Evolutionary conservation across 2,113 vertebrate species (phyloP).

Genomic region (Tachysurus vachellii): DNA sequence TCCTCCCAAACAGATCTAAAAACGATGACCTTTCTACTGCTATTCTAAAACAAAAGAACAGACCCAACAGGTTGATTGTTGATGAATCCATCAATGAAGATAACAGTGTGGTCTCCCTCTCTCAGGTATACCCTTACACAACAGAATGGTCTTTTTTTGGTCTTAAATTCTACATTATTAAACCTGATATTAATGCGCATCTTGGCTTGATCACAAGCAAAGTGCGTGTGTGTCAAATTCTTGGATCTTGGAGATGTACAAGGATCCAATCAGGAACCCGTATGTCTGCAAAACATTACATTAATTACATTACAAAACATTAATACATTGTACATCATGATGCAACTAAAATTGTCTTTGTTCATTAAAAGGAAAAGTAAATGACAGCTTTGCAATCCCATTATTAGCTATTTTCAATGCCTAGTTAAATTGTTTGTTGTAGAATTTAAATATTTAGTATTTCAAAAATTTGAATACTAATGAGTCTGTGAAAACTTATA

Average conservation of each 20-base stretch:
- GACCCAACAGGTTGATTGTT: slow-evolving; percentile 96
- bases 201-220: not conserved
- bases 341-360: not conserved
- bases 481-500: not conserved
- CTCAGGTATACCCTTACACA: slow-evolving; percentile 79
- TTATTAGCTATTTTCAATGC: not conserved
- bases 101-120: slow-evolving; percentile 97
- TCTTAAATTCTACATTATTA: not conserved
- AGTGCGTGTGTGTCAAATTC: not conserved
- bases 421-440: not conserved
- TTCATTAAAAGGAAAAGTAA: not conserved
- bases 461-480: not conserved
- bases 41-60: slow-evolving; percentile 97
- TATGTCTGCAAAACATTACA: not conserved
- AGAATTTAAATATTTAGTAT: not conserved
- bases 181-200: not conserved
- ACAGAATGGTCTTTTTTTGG: not conserved
- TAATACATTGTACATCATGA: too few relatives aligned
- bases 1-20: slow-evolving; percentile 80
- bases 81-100: slow-evolving; percentile 99
- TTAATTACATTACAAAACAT: too few relatives aligned
- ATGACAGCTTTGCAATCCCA: not conserved
- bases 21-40: slow-evolving; percentile 96
- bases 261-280: not conserved
- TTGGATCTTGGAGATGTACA: not conserved